phyloP scores from a whole-genome alignment of 2,888 invertebrate species.

The Syritta pipiens region DNA sequence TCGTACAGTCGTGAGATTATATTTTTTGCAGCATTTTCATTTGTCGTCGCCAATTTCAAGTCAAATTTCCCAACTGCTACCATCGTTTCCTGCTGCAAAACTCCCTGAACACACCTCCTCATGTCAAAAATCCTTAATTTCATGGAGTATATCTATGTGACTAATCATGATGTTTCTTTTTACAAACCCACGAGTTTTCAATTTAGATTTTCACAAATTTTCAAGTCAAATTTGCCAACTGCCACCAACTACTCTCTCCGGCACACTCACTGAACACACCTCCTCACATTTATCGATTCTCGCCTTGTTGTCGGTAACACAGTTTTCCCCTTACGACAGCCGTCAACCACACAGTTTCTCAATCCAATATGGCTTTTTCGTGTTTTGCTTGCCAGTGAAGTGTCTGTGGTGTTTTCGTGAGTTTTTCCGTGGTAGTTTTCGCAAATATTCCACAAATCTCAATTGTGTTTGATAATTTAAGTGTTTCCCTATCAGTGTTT shows the following conservation, averaged over 20 bases:
- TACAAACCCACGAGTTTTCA: no score
- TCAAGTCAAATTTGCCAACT: not conserved
- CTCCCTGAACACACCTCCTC: no score
- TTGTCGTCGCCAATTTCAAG: no score
- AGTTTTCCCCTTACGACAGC: not conserved
- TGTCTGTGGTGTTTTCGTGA: constrained; percentile 3
- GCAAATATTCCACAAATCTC: not conserved
- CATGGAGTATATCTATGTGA: no score
- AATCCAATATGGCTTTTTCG: constrained; percentile 64
- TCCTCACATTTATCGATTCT: constrained; percentile 24
- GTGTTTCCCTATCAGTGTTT: not conserved
- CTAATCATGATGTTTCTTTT: no score
- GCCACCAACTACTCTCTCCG: not conserved
- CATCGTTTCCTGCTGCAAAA: no score
- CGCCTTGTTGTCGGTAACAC: not conserved
- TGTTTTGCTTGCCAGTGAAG: constrained; percentile 3
- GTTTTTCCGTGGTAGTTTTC: constrained; percentile 11
- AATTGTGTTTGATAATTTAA: constrained; percentile 11
- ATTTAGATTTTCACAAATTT: no score
- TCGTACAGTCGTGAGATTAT: no score
- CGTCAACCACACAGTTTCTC: constrained; percentile 18
- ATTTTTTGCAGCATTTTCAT: no score
- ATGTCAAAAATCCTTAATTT: no score
- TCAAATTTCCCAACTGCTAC: no score
- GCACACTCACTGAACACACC: constrained; percentile 24